Evolutionary conservation across 92 coral and sea anemone species (phyloP).

Genomic region (Palythoa grandis): DNA sequence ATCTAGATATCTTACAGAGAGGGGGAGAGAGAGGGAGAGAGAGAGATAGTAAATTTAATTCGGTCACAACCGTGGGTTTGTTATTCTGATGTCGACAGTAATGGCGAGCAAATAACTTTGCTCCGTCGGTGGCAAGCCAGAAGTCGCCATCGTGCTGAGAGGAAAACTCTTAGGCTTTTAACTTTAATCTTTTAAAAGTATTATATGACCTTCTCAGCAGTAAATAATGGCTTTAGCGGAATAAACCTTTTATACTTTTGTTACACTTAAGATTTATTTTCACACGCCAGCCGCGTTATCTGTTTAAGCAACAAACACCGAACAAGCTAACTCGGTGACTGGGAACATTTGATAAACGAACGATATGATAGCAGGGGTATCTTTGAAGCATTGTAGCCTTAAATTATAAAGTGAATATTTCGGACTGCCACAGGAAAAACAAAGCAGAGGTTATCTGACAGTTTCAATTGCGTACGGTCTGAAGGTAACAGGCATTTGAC

Average conservation of each 20-base stretch:
- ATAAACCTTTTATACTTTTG: not conserved
- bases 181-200: not conserved
- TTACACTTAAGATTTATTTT: not conserved
- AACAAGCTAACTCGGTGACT: not conserved
- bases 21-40: too few relatives aligned
- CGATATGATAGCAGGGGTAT: not conserved
- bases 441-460: not conserved
- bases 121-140: not conserved
- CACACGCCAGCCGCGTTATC: not conserved
- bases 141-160: constrained; percentile 35
- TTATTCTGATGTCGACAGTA: not conserved
- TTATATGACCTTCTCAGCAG: constrained; percentile 37
- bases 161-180: not conserved
- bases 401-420: not conserved
- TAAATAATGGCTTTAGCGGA: constrained; percentile 1
- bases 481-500: constrained; percentile 17
- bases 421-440: not conserved
- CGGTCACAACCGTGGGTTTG: not conserved
- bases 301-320: not conserved
- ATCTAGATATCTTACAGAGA: too few relatives aligned
- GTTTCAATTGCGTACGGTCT: constrained; percentile 25
- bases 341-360: not conserved
- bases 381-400: not conserved
- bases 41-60: too few relatives aligned
- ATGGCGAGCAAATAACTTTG: not conserved